Evolutionary conservation across 2,797 vertebrate genomes (phyloP).

Genomic region (Gouania willdenowi): DNA sequence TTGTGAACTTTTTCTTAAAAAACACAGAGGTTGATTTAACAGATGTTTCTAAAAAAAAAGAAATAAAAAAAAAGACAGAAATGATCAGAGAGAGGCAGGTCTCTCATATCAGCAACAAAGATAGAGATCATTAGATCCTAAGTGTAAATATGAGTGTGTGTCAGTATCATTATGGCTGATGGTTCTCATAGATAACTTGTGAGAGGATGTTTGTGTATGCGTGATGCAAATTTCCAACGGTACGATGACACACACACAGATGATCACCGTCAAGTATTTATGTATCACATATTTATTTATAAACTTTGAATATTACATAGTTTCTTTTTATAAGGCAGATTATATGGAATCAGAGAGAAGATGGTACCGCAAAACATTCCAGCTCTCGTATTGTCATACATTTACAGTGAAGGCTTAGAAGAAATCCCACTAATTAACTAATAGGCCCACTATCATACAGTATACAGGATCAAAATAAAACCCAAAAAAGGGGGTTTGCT

Average conservation of each 20-base stretch:
- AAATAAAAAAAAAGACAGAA: too few relatives aligned
- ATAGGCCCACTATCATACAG: conserved; percentile 49
- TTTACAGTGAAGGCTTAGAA: conserved; percentile 48
- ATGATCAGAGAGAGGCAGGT: too few relatives aligned
- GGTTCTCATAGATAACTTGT: too few relatives aligned
- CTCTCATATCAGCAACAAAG: too few relatives aligned
- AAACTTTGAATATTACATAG: conserved; percentile 61
- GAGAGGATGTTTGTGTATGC: too few relatives aligned
- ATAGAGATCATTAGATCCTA: too few relatives aligned
- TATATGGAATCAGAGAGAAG: conserved; percentile 64
- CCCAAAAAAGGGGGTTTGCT: conserved; percentile 23
- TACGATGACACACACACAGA: conserved; percentile 3
- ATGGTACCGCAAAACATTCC: conserved; percentile 61
- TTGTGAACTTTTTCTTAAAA: too few relatives aligned
- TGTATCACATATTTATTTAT: conserved; percentile 65
- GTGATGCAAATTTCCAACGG: background rate
- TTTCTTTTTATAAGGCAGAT: conserved; percentile 60
- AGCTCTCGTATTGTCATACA: conserved; percentile 56
- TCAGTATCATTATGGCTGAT: too few relatives aligned
- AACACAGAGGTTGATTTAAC: too few relatives aligned
- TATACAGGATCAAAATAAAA: conserved; percentile 30
- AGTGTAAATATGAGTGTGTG: too few relatives aligned
- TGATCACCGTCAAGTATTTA: conserved; percentile 40
- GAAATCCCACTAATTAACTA: conserved; percentile 45
- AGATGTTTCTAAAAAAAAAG: too few relatives aligned